Evolutionary conservation across 2,888 invertebrate species (phyloP).

Genomic region (Dolomedes plantarius): DNA sequence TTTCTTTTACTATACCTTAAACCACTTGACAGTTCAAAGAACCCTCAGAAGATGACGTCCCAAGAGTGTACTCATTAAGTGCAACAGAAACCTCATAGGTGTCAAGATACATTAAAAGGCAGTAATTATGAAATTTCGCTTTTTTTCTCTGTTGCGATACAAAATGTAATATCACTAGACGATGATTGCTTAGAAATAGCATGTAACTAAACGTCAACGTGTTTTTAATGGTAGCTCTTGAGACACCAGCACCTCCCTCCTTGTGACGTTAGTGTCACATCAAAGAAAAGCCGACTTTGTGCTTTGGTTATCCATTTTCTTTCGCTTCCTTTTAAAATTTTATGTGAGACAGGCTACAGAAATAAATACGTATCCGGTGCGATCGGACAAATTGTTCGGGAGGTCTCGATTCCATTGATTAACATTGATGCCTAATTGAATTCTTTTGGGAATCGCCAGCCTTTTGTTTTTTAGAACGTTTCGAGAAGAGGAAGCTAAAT

Average conservation of each 20-base stretch:
- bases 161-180: neutral
- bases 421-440: too few relatives aligned
- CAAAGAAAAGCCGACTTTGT: neutral
- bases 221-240: neutral
- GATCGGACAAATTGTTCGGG: too few relatives aligned
- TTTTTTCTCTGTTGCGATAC: neutral
- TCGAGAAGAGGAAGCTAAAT: too few relatives aligned
- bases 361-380: too few relatives aligned
- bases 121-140: neutral
- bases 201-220: neutral
- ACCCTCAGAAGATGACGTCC: neutral
- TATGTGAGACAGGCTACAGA: too few relatives aligned
- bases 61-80: neutral
- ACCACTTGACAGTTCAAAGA: neutral
- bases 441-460: too few relatives aligned
- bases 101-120: neutral
- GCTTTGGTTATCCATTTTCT: neutral
- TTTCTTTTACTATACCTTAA: too few relatives aligned
- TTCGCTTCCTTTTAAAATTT: neutral
- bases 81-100: neutral
- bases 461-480: too few relatives aligned
- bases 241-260: neutral
- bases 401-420: too few relatives aligned
- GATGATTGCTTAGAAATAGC: neutral
- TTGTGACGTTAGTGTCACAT: constrained; percentile 1